phyloP scores from a whole-genome alignment of 2,888 invertebrate genomes.

The Agonopterix alstromeriana region DNA sequence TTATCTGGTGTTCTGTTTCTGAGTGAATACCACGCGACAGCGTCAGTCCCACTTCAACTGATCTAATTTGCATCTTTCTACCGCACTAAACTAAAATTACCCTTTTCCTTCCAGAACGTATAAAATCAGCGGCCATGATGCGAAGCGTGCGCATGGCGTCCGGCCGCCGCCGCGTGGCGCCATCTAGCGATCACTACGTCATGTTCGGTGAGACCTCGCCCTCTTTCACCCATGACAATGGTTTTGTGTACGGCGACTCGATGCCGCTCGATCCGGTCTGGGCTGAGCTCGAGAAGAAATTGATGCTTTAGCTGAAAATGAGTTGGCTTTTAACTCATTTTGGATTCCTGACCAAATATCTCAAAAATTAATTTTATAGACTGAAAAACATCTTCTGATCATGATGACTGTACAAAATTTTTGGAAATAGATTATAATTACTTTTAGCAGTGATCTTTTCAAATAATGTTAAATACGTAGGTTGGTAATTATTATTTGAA shows the following conservation, averaged over 20 bases:
- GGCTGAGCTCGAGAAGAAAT: slow-evolving; percentile 54
- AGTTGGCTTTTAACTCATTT: no score
- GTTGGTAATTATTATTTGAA: no score
- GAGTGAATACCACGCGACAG: no score
- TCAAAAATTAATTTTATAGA: no score
- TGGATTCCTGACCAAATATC: no score
- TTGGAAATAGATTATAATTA: no score
- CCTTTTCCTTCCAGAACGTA: slow-evolving; percentile 38
- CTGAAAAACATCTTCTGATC: no score
- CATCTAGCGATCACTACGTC: slow-evolving; percentile 19
- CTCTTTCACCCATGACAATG: slow-evolving; percentile 22
- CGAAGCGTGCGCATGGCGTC: slow-evolving; percentile 50
- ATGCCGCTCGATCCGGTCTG: slow-evolving; percentile 45
- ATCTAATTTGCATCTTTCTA: not conserved
- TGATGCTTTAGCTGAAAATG: slow-evolving; percentile 16
- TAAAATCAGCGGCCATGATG: slow-evolving; percentile 52
- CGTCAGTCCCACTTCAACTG: not conserved
- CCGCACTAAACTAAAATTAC: not conserved
- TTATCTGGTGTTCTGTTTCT: no score
- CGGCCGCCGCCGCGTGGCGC: slow-evolving; percentile 30
- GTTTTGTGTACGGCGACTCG: slow-evolving; percentile 11
- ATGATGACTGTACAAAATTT: no score
- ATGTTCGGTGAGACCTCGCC: slow-evolving; percentile 26
- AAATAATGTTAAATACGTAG: no score
- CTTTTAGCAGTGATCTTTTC: no score